phyloP scores from a whole-genome alignment of 2,888 invertebrate species.

The Melanophora roralis region DNA sequence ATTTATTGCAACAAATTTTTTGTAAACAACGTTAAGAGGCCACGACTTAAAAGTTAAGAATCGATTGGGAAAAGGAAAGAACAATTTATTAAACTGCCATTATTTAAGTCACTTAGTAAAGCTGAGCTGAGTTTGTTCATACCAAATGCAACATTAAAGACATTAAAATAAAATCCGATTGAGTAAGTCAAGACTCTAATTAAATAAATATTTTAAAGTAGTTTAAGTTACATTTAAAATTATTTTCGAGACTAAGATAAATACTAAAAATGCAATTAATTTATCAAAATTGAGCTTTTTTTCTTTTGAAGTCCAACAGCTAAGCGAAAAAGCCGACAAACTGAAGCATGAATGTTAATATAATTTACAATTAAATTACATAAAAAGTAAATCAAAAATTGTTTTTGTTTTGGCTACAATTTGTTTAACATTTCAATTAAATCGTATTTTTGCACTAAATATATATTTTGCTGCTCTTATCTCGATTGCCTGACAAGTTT shows the following conservation, averaged over 20 bases:
- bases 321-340: slow-evolving; percentile 23
- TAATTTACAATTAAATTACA: slow-evolving; percentile 36
- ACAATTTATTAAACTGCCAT: slow-evolving; percentile 23
- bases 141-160: slow-evolving; percentile 7
- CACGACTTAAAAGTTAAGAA: slow-evolving; percentile 12
- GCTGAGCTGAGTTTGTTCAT: neutral
- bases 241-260: neutral
- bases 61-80: slow-evolving; percentile 22
- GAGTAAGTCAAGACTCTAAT: slow-evolving; percentile 3
- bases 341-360: slow-evolving; percentile 46
- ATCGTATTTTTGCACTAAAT: slow-evolving; percentile 46
- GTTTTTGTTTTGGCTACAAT: slow-evolving; percentile 1
- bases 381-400: neutral
- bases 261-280: slow-evolving; percentile 8
- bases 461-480: neutral
- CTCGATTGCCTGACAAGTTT: neutral
- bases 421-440: slow-evolving; percentile 50
- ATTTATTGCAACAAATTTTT: neutral
- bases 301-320: neutral
- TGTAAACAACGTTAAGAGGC: neutral
- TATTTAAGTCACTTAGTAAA: neutral
- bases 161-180: slow-evolving; percentile 16
- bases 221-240: neutral
- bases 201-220: slow-evolving; percentile 33
- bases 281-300: neutral